phyloP scores from a whole-genome alignment of 1,140 invertebrate genomes.

The Muscidifurax raptorellus region DNA sequence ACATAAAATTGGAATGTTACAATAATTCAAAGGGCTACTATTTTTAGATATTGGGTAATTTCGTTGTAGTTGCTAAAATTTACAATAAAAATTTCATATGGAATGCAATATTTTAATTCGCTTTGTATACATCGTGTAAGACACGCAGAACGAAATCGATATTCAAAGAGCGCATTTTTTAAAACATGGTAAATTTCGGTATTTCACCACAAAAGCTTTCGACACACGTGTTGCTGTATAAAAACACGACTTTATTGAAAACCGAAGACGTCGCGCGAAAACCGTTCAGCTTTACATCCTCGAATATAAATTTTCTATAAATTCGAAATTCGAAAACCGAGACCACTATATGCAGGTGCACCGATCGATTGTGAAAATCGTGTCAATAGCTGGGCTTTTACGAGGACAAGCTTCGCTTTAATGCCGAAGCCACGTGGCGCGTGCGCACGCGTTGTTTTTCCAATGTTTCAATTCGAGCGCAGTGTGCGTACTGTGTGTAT shows the following conservation, averaged over 20 bases:
- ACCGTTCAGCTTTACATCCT: background rate
- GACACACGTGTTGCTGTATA: background rate
- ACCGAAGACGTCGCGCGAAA: background rate
- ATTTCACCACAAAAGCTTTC: background rate
- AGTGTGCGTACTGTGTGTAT: no score
- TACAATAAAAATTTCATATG: no score
- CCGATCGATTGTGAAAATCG: constrained; percentile 27
- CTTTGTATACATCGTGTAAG: no score
- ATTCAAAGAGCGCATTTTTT: no score
- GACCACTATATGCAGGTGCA: background rate
- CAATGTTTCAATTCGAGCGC: no score
- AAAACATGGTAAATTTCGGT: no score
- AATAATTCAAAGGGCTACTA: background rate
- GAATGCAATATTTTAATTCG: no score
- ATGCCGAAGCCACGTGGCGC: no score
- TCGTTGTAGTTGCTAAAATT: no score
- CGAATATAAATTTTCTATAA: background rate
- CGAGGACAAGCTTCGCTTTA: no score
- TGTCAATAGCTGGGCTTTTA: background rate
- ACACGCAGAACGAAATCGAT: no score
- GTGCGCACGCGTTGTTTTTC: no score
- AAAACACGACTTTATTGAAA: background rate
- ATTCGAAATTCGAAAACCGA: background rate
- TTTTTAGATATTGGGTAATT: background rate
- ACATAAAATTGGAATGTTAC: background rate